Percentiles rank a stretch among this genome's conserved stretches.
These are phyloP conservation scores for Corythornis cristatus DNA, from an alignment of 2,113 vertebrate species.

Conservation along the genomic window DNA sequence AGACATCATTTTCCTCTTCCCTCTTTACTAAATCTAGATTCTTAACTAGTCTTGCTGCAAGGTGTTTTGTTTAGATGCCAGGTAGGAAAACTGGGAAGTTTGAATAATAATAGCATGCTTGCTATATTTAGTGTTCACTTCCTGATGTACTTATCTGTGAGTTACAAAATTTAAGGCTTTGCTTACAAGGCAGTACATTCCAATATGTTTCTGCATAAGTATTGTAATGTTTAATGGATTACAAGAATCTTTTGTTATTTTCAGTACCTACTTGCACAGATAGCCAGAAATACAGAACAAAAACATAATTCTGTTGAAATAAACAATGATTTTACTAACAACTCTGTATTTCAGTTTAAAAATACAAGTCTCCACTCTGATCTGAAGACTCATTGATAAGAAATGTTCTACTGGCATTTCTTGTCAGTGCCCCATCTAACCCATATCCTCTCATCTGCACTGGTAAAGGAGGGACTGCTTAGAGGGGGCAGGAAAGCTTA, in stretches of 20 bases:
- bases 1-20: not conserved
- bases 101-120: not conserved
- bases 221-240: not conserved
- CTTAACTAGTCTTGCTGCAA: not conserved
- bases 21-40: not conserved
- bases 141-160: not conserved
- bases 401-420: not conserved
- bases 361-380: not conserved
- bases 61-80: not conserved
- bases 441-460: not conserved
- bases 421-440: not conserved
- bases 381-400: not conserved
- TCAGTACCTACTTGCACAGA: not conserved
- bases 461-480: not conserved
- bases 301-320: not conserved
- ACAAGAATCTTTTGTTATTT: not conserved
- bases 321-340: not conserved
- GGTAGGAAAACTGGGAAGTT: not conserved
- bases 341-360: not conserved
- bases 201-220: not conserved
- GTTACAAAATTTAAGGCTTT: not conserved
- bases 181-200: not conserved
- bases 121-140: not conserved
- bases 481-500: not conserved
- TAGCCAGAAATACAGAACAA: not conserved